Conservation (phyloP, 1,140 invertebrate species). For the Pinna nobilis region DNA sequence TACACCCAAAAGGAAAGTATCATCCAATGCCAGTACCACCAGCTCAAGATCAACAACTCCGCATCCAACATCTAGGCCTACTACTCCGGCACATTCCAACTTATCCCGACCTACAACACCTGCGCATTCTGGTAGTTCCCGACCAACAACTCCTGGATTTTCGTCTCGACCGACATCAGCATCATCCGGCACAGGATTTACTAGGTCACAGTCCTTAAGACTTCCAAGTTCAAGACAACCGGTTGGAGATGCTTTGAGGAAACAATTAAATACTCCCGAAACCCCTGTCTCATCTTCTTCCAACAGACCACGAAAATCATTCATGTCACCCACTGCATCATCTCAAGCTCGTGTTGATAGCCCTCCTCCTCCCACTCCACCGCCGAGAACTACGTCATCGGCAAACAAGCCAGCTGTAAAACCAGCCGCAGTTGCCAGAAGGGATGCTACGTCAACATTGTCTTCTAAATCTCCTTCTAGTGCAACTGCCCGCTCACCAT, state of each 20-base stretch:
- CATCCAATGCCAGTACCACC: constrained; percentile 41
- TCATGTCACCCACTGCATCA: constrained; percentile 64
- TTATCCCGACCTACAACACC: constrained; percentile 44
- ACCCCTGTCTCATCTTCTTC: constrained; percentile 20
- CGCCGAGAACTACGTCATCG: constrained; percentile 39
- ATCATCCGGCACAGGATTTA: constrained; percentile 42
- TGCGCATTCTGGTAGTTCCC: constrained; percentile 13
- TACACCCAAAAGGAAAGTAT: constrained; percentile 36
- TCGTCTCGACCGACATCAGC: constrained; percentile 35
- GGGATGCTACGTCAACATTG: too few relatives aligned
- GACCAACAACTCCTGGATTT: constrained; percentile 15
- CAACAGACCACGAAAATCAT: constrained; percentile 42
- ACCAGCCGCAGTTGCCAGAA: constrained; percentile 1
- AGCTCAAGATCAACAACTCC: constrained; percentile 48
- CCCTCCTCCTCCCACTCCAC: constrained; percentile 44
- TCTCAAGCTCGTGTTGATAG: constrained; percentile 51
- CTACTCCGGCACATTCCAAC: constrained; percentile 25
- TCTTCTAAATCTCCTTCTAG: constrained; percentile 33
- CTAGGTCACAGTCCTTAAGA: constrained; percentile 62
- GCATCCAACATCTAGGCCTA: constrained; percentile 27
- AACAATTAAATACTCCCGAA: not conserved
- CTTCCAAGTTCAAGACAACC: constrained; percentile 45
- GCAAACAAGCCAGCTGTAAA: constrained; percentile 18
- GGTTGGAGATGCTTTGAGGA: constrained; percentile 15
- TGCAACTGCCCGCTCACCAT: not conserved